Conservation (phyloP, 2,888 invertebrate genomes). For the Mesoligia furuncula region DNA sequence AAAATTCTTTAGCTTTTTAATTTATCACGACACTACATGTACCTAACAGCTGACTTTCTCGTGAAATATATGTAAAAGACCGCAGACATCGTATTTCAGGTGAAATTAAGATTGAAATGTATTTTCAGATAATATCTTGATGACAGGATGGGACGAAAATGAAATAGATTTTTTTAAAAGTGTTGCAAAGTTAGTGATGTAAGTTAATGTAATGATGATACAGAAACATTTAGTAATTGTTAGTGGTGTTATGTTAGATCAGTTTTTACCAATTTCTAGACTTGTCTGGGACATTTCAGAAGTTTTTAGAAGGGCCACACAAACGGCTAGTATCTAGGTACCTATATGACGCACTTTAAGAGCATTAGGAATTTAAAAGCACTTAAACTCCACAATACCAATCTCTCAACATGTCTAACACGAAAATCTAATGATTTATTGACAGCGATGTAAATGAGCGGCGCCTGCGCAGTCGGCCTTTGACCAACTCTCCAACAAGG, state of each 20-base stretch:
- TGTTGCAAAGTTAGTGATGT: not conserved
- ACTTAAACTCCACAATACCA: not conserved
- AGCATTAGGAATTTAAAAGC: not conserved
- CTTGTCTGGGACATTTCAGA: not conserved
- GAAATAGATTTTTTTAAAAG: not conserved
- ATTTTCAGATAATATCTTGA: constrained; percentile 6
- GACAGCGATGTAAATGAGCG: constrained; percentile 40
- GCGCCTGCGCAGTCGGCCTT: constrained; percentile 55
- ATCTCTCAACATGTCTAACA: constrained; percentile 24
- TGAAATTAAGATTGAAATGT: constrained; percentile 32
- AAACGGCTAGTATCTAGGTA: too few relatives aligned
- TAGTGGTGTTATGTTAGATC: not conserved
- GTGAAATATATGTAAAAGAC: constrained; percentile 25
- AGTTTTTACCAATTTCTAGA: not conserved
- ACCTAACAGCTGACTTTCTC: constrained; percentile 53
- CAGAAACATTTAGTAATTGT: not conserved
- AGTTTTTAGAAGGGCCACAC: not conserved
- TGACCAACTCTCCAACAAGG: constrained; percentile 47
- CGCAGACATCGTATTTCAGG: constrained; percentile 25
- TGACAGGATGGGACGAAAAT: constrained; percentile 1
- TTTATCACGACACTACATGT: constrained; percentile 33
- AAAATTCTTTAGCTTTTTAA: constrained; percentile 27
- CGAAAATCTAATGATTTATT: constrained; percentile 44
- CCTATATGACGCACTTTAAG: not conserved
- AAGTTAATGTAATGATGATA: not conserved